Evolutionary conservation across 2,888 invertebrate genomes (phyloP), one percentile per base, ranked within the genome.

Genomic region (Drosophila gaucha): DNA sequence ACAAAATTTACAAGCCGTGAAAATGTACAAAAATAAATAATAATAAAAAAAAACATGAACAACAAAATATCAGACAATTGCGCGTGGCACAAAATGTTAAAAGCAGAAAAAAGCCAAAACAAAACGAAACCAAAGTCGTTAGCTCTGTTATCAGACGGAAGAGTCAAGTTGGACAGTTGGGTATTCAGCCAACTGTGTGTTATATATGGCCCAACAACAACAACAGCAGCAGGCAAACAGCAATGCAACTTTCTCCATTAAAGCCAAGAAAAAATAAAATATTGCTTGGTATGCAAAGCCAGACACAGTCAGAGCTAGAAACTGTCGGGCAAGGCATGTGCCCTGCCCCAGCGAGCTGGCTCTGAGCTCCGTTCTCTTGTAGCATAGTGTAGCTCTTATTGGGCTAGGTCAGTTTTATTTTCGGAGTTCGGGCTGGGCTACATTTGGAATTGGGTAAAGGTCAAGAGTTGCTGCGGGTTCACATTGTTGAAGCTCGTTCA

Each of bases 201-300:
- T 58, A 78, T 73, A 70, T 74, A 66, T 84, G 67, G 50, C 76
- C 74, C 60, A 74, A 55, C 44, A 58, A 33, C 35, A 50, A 28
- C 44, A 64, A 12, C 59, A 44, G 20, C 39, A 60, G 47, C 10
- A 55, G 16, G 12, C 8, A 50, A 26, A 46, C 60, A 74, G 68
- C 55, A 72, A 52, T 68, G 64, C 71, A 84, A 80, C 83, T 84
- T 84, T 84, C 83, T 80, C 86, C 86, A 72, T 71, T 67, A 50
- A 70, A 46, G 60, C 44, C 60, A 66, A 70, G 75, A 33, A 56
- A 67, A 46, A 74, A 26, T 35, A 26, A 35, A 31, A 20, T 43
- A 52, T 50, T 28, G 38, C 63, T 83, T 73, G 65, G 86, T 76
- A 82, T 86, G 80, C 86, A 80, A 62, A 68, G 62, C 44, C 50